Evolutionary conservation across 2,113 vertebrate species (phyloP).

Genomic region (Oryzias javanicus): DNA sequence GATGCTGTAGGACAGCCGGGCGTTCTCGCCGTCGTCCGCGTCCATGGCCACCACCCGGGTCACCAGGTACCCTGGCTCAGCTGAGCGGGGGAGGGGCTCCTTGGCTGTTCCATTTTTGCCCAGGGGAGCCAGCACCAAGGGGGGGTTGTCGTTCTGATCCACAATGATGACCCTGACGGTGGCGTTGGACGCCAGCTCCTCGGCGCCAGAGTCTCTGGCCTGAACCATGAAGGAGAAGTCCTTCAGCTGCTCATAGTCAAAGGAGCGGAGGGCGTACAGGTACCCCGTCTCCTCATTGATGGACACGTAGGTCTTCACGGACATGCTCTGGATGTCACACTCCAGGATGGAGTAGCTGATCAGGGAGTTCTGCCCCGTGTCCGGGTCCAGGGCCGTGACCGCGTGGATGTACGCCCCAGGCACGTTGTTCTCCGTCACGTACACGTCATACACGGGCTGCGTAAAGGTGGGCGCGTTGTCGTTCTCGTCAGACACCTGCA

Average conservation of each 20-base stretch:
- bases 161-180: constrained; percentile 90
- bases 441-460: constrained; percentile 90
- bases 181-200: constrained; percentile 86
- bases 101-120: constrained; percentile 90
- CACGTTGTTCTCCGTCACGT: constrained; percentile 97
- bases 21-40: constrained; percentile 93
- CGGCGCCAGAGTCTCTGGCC: constrained; percentile 84
- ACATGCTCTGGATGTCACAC: constrained; percentile 96
- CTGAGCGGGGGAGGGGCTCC: constrained; percentile 88
- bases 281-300: constrained; percentile 97
- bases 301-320: constrained; percentile 96
- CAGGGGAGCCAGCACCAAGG: constrained; percentile 86
- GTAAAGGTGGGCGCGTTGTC: constrained; percentile 95
- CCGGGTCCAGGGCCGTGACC: constrained; percentile 90
- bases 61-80: constrained; percentile 92
- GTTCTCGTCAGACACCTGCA: constrained; percentile 94
- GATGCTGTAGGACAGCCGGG: constrained; percentile 92
- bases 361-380: constrained; percentile 88
- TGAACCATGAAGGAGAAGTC: constrained; percentile 94
- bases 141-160: constrained; percentile 96
- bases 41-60: constrained; percentile 92
- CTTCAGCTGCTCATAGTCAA: constrained; percentile 96
- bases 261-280: constrained; percentile 92
- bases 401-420: constrained; percentile 96
- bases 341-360: constrained; percentile 93